Evolutionary conservation across 92 coral and sea anemone species (phyloP), one percentile per base, ranked within the genome.

Genomic region (Bergia puertoricense): DNA sequence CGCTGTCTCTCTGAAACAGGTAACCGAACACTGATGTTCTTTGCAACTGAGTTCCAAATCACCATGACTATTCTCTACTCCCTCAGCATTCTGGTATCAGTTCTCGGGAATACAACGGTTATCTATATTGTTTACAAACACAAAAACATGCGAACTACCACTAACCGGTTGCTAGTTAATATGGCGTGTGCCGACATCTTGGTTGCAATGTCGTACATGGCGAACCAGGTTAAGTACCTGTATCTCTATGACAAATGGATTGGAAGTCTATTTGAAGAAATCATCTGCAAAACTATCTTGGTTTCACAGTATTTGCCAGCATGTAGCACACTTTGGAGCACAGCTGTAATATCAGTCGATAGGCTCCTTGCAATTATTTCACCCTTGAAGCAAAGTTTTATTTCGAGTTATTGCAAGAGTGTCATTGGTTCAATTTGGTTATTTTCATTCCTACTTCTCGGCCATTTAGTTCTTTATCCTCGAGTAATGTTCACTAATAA

Each of bases 271-370:
- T 20, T 44, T 76, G 80, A 1, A 10, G 54, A 4, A 6, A 8
- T 76, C 10, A 48, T 76, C 8, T 76, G 80, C 80, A 76, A 76
- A 44, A 22, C 37, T 44, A 50, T 42, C 5, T 11, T 76, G 13
- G 18, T 16, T 41, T 76, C 80, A 45, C 81, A 77, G 39, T 45
- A 77, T 38, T 16, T 77, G 8, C 23, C 81, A 22, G 81, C 81
- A 22, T 43, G 13, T 44, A 5, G 56, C 59, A 4, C 81, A 77
- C 11, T 77, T 44, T 77, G 81, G 81, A 77, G 81, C 56, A 44
- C 81, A 43, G 59, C 54, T 44, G 81, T 44, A 44, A 77, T 77
- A 77, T 77, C 81, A 20, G 11, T 77, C 36, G 81, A 77, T 46
- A 77, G 81, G 37, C 81, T 77, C 37, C 62, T 77, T 44, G 81